Base-by-base conservation (phyloP, 2,113 vertebrate genomes). In the Oryzias celebensis region DNA sequence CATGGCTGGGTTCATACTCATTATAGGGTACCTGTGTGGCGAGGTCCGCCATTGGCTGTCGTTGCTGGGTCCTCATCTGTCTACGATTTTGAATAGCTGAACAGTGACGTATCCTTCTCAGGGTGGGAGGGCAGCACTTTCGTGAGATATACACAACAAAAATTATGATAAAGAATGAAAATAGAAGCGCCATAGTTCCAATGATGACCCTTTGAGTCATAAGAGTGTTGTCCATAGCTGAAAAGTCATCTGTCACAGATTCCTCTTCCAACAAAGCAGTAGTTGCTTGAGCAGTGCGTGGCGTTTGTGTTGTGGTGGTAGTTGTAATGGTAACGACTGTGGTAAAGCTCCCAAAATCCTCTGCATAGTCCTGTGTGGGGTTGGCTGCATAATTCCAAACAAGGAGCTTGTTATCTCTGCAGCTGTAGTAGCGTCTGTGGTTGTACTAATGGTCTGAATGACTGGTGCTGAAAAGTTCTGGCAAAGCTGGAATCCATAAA, bases 131-230 rank as follows among this genome's bases (percentile, higher is more conserved):
- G 93, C 96, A 98, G 92, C 97, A 98, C 92, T 95, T 98, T 88
- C 97, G 94, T 90, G 96, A 98, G 91, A 98, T 95, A 90, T 96
- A 98, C 88, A 98, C 96, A 94, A 97, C 93, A 87, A 98, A 97
- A 94, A 98, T 96, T 87, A 98, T 96, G 95, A 98, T 94, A 94
- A 98, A 98, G 93, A 98, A 98, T 85, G 95, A 96, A 95, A 98
- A 98, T 79, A 98, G 92, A 90, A 98, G 95, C 91, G 95, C 95
- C 96, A 98, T 98, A 90, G 96, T 98, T 91, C 97, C 97, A 72
- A 97, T 96, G 89, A 98, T 98, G 90, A 98, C 95, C 90, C 95
- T 92, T 76, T 98, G 95, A 86, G 95, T 98, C 92, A 97, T 95
- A 82, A 95, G 91, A 76, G 94, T 95, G 93, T 96, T 97, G 94